Base-by-base conservation (phyloP, 2,113 vertebrate species). In the Macroglossus sobrinus region DNA sequence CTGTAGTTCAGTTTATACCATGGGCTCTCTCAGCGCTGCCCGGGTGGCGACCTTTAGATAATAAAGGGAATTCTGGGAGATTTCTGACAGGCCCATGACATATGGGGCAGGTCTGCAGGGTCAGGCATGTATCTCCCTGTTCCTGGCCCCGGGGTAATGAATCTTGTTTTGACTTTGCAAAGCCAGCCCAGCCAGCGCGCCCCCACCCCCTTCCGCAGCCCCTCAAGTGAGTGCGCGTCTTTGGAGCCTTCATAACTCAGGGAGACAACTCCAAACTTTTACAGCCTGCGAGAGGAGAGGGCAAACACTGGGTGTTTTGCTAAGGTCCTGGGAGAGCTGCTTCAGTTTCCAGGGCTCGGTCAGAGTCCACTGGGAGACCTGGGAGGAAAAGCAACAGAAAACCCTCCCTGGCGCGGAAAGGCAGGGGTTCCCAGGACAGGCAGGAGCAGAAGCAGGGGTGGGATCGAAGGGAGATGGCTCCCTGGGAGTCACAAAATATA, bases 41-140 rank as follows among this genome's bases (percentile, higher is more conserved):
- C 97, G 78, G 91, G 71, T 74, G 95, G 97, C 93, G 97, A 98
- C 98, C 98, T 98, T 96, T 84, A 50, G 90, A 98, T 98, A 97
- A 98, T 98, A 97, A 98, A 98, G 96, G 97, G 98, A 97, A 97
- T 97, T 96, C 97, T 85, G 97, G 94, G 98, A 98, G 96, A 89
- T 85, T 97, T 98, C 95, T 97, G 97, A 96, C 98, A 98, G 91
- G 94, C 95, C 21, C 38, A 14, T 98, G 98, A 98, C 97, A 98
- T 94, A 97, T 96, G 79, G 97, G 97, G 93, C 75, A 90, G 98
- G 97, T 97, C 97, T 98, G 95, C 38, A 59, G 94, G 43, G 72
- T 66, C 93, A 97, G 96, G 94, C 94, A 45, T 95, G 93, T 19
- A 43, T 98, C 97, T 96, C 98, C 96, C 97, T 50, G 64, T 96